phyloP scores from a whole-genome alignment of 2,797 vertebrate species.

The Leontopithecus rosalia region DNA sequence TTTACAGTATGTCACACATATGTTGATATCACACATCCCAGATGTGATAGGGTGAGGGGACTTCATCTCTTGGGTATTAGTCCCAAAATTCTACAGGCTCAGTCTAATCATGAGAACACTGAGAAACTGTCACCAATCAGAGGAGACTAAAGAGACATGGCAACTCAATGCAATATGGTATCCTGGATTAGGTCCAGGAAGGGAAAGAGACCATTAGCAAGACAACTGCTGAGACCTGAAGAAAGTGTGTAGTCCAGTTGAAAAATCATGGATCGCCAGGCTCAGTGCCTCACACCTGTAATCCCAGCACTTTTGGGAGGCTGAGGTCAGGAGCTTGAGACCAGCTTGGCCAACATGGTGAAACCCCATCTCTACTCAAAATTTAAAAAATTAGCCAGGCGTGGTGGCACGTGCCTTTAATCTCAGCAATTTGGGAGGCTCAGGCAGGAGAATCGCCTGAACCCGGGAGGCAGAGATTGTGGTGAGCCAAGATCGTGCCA shows the following conservation, averaged over 20 bases:
- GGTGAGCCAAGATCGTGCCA: too few species aligned
- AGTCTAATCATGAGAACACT: neutral
- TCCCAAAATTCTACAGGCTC: neutral
- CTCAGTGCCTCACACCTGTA: too few species aligned
- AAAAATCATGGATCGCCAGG: neutral
- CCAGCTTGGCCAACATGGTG: neutral
- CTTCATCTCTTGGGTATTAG: neutral
- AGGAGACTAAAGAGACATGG: neutral
- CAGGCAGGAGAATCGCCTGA: too few species aligned
- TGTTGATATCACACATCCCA: neutral
- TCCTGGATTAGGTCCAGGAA: neutral
- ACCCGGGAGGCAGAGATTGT: too few species aligned
- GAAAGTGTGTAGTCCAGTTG: neutral
- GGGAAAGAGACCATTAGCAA: neutral
- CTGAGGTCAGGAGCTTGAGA: too few species aligned
- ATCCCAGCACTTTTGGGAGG: too few species aligned
- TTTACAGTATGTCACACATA: neutral
- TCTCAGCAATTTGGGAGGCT: too few species aligned
- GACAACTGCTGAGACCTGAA: neutral
- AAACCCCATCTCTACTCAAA: neutral
- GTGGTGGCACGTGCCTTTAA: too few species aligned
- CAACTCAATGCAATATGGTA: accelerated
- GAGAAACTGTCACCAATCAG: neutral
- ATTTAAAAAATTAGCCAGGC: neutral
- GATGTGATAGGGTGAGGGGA: too few species aligned